Evolutionary conservation across 1,140 invertebrate genomes (phyloP).

Genomic region (Trissolcus basalis): DNA sequence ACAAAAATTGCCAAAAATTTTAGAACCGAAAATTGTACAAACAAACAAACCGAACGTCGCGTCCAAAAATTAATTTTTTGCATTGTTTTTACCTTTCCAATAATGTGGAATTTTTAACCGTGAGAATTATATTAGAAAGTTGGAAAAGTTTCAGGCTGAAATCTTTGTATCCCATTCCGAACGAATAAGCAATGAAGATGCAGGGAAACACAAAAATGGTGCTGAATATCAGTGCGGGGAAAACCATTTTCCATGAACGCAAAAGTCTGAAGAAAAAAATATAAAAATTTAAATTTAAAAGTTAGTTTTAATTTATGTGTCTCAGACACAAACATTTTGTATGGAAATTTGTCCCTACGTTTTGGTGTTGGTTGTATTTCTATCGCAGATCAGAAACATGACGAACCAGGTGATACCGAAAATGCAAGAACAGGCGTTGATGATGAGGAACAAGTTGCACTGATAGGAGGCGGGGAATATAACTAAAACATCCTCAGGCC

Average conservation of each 20-base stretch:
- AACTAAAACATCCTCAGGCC: slow-evolving; percentile 38
- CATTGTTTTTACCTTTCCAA: slow-evolving; percentile 23
- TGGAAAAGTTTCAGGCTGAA: not conserved
- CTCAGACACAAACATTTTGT: not conserved
- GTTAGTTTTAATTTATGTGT: no score
- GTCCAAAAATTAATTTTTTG: no score
- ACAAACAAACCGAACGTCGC: no score
- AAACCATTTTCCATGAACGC: slow-evolving; percentile 61
- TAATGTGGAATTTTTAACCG: not conserved
- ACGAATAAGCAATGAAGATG: slow-evolving; percentile 3
- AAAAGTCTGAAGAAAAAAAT: slow-evolving; percentile 39
- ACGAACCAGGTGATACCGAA: slow-evolving; percentile 59
- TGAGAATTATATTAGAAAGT: not conserved
- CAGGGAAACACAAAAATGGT: slow-evolving; percentile 46
- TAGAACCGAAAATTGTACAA: no score
- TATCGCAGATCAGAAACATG: slow-evolving; percentile 8
- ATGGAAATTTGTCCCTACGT: slow-evolving; percentile 2
- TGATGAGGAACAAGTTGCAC: slow-evolving; percentile 56
- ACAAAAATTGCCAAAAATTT: no score
- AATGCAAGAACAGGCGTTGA: slow-evolving; percentile 56
- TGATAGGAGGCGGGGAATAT: slow-evolving; percentile 14
- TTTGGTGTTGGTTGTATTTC: slow-evolving; percentile 1
- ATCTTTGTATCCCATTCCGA: slow-evolving; percentile 1
- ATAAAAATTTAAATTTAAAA: not conserved
- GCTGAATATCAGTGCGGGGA: slow-evolving; percentile 57